Conservation (phyloP, 2,113 vertebrate genomes). For the Hippocampus comes region DNA sequence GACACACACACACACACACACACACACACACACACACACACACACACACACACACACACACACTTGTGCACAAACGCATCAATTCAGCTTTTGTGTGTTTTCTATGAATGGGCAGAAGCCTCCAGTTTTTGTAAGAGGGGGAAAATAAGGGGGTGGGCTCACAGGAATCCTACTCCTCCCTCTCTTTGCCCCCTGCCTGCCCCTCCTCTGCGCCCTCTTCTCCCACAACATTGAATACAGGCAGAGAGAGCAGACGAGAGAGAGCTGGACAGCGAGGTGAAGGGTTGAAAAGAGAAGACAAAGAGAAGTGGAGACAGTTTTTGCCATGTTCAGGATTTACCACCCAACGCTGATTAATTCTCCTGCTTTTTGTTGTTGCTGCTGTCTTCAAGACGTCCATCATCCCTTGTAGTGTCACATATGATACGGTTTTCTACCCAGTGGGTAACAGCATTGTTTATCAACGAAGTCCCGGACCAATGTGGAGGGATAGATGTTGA, state of each 20-base stretch:
- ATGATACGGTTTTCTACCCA: background rate
- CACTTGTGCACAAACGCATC: background rate
- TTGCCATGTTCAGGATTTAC: conserved; percentile 31
- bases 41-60: conserved; percentile 2
- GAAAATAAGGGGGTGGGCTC: conserved; percentile 29
- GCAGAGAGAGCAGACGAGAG: conserved; percentile 15
- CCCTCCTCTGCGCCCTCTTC: conserved; percentile 18
- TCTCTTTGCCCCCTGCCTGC: conserved; percentile 2
- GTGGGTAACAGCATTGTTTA: conserved; percentile 13
- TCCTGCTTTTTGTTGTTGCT: conserved; percentile 4
- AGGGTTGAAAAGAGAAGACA: conserved; percentile 23
- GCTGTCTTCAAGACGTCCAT: conserved; percentile 5
- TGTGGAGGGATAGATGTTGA: conserved; percentile 20
- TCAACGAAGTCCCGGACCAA: conserved; percentile 21
- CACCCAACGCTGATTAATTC: conserved; percentile 8
- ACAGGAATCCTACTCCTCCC: conserved; percentile 53
- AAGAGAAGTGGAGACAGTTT: conserved; percentile 24
- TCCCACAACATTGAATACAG: conserved; percentile 32
- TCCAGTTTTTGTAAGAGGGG: conserved; percentile 6
- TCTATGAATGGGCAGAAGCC: conserved; percentile 22
- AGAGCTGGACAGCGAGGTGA: conserved; percentile 7
- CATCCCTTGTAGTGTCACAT: background rate
- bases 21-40: no score
- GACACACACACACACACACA: no score
- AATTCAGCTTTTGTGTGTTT: conserved; percentile 6